A percentile compares a stretch with the other conserved stretches of the same genome.
Conservation (phyloP, 2,113 vertebrate species). For the Ondatra zibethicus region DNA sequence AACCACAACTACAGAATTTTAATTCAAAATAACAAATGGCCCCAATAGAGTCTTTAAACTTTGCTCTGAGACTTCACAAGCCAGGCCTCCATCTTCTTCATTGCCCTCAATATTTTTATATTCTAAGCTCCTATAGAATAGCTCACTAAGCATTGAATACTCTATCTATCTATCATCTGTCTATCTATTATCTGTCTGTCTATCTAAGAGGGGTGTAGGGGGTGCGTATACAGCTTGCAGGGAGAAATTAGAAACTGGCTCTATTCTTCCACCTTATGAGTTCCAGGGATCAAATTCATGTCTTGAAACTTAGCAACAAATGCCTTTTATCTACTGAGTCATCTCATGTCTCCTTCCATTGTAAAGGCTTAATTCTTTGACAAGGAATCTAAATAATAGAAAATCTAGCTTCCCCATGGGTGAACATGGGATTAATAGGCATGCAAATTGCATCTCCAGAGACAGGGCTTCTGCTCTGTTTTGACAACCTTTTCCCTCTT, state of each 20-base stretch:
- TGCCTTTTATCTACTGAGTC: not conserved
- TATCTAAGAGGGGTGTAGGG: not conserved
- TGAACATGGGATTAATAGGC: not conserved
- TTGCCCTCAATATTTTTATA: not conserved
- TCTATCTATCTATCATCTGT: not conserved
- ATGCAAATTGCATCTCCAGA: conserved; percentile 14
- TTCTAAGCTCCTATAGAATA: not conserved
- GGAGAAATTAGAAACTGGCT: no score
- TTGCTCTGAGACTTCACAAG: not conserved
- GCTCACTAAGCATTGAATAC: not conserved
- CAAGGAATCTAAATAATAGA: not conserved
- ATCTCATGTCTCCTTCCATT: not conserved
- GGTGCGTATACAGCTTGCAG: not conserved
- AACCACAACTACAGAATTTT: not conserved
- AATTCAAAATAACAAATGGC: not conserved
- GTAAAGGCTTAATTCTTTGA: conserved; percentile 27
- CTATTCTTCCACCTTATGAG: not conserved
- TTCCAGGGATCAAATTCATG: not conserved
- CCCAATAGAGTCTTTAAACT: not conserved
- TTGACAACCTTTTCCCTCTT: not conserved
- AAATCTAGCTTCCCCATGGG: not conserved
- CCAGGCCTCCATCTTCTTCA: not conserved
- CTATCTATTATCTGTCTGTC: not conserved
- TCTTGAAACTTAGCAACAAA: not conserved
- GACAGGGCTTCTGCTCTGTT: not conserved